Conservation (phyloP, 1,140 invertebrate genomes). For the Drosophila paulistorum region DNA sequence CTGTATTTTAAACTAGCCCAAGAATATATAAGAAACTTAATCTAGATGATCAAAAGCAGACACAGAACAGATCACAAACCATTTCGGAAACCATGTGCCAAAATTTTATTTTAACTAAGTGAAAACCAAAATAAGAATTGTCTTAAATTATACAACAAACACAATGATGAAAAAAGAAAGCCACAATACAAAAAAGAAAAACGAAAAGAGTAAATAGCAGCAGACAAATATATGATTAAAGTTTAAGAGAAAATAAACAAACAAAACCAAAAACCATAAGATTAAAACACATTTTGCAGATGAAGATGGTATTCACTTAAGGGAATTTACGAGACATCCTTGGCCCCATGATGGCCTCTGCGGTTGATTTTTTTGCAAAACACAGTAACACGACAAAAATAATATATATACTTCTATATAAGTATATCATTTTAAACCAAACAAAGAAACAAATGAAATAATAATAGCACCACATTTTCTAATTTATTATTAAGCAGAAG, state of each 20-base stretch:
- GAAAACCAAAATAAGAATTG: conserved; percentile 35
- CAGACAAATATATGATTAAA: conserved; percentile 11
- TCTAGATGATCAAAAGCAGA: conserved; percentile 7
- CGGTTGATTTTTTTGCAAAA: conserved; percentile 9
- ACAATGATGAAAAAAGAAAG: conserved; percentile 12
- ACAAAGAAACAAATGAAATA: neutral
- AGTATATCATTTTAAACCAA: conserved; percentile 7
- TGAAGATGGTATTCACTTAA: conserved; percentile 19
- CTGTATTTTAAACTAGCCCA: conserved; percentile 75
- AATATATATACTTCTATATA: neutral
- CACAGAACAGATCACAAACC: conserved; percentile 25
- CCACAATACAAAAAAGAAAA: conserved; percentile 46
- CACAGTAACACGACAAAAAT: neutral
- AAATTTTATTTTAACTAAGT: conserved; percentile 69
- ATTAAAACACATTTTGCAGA: conserved; percentile 12
- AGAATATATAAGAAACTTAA: conserved; percentile 48
- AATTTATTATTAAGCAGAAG: conserved; percentile 33
- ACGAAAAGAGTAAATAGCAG: conserved; percentile 6
- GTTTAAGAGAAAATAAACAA: conserved; percentile 2
- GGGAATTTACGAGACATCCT: conserved; percentile 14
- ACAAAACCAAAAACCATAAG: neutral
- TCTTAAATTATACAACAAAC: conserved; percentile 75
- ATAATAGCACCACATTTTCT: conserved; percentile 55
- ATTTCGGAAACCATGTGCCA: conserved; percentile 78
- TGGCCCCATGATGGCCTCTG: neutral